Conservation (phyloP, 2,113 vertebrate genomes). For the Glaucomys volans region DNA sequence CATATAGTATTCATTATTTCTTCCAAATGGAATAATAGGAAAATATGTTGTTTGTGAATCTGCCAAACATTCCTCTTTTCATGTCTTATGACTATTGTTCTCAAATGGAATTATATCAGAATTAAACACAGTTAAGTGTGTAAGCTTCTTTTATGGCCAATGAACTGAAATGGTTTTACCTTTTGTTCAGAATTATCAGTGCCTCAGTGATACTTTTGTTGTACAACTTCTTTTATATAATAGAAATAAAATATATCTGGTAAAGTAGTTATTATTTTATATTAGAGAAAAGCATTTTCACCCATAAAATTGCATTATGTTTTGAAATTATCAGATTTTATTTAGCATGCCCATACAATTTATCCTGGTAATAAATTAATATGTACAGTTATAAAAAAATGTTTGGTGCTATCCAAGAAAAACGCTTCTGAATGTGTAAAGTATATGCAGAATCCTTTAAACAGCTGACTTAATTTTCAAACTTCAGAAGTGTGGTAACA, state of each 20-base stretch:
- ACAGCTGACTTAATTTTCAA: too few species aligned
- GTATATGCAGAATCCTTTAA: too few species aligned
- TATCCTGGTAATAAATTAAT: too few species aligned
- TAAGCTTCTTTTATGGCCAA: conserved; percentile 43
- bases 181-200: conserved; percentile 49
- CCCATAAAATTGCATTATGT: neutral
- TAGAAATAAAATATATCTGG: conserved; percentile 23
- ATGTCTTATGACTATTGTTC: conserved; percentile 10
- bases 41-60: conserved; percentile 7
- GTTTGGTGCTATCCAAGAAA: too few species aligned
- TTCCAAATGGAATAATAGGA: conserved; percentile 36
- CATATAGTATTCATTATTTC: conserved; percentile 48
- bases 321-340: too few species aligned
- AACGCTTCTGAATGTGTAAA: too few species aligned
- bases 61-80: conserved; percentile 8
- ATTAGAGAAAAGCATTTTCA: conserved; percentile 50
- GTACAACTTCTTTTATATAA: neutral
- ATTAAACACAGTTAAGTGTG: conserved; percentile 12
- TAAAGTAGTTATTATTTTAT: conserved; percentile 62
- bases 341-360: too few species aligned
- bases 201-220: neutral
- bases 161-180: neutral
- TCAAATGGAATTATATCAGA: neutral
- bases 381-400: too few species aligned
- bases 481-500: too few species aligned